These are phyloP conservation scores for Ceratosolen fusciceps DNA, from an alignment of 1,140 invertebrate species.

Conservation along the genomic window DNA sequence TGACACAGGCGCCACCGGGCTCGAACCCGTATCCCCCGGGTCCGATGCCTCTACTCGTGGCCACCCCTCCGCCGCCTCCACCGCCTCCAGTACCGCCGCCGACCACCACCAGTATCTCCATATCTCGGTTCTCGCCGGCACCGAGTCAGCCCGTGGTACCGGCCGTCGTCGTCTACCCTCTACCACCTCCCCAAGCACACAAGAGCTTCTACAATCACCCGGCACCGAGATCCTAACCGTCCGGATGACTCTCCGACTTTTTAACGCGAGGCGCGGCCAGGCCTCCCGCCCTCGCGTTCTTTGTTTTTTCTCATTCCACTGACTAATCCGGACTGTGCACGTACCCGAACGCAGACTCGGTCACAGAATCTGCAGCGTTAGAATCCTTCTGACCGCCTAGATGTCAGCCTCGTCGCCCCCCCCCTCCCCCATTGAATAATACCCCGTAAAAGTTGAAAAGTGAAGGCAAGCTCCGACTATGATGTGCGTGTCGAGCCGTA, in stretches of 20 bases:
- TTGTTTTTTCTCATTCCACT: conserved; percentile 26
- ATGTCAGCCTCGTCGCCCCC: background rate
- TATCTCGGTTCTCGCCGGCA: conserved; percentile 7
- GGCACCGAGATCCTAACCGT: conserved; percentile 60
- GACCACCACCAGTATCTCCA: conserved; percentile 31
- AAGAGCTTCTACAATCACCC: conserved; percentile 62
- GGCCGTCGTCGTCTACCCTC: conserved; percentile 12
- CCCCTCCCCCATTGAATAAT: too few relatives aligned
- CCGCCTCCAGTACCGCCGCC: conserved; percentile 50
- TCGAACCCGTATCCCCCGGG: conserved; percentile 67
- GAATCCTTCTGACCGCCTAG: background rate
- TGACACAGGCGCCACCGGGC: conserved; percentile 67
- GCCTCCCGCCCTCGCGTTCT: background rate
- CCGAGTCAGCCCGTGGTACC: conserved; percentile 35
- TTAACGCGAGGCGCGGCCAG: background rate
- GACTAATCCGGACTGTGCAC: background rate
- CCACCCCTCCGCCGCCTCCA: conserved; percentile 53
- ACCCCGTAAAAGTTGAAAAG: background rate
- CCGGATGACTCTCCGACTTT: background rate
- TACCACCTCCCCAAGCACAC: conserved; percentile 50
- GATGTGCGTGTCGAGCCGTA: background rate
- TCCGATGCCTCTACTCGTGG: conserved; percentile 57
- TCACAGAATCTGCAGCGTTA: background rate
- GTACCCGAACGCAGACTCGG: background rate
- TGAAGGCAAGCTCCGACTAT: background rate